phyloP scores from a whole-genome alignment of 2,888 invertebrate species.

The Dryadula phaetusa region DNA sequence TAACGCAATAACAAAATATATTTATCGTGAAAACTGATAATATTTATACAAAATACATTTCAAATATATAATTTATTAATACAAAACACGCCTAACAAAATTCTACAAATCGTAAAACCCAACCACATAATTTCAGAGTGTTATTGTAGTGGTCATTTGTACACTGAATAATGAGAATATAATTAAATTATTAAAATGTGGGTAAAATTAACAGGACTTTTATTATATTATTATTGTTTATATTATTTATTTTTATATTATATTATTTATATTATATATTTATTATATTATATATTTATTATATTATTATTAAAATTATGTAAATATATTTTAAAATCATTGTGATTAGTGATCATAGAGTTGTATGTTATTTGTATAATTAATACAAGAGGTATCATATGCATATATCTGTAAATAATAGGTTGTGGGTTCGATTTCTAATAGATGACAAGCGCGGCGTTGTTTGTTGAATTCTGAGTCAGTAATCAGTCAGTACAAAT shows the following conservation, averaged over 20 bases:
- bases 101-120: background rate
- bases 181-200: slow-evolving; percentile 28
- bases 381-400: too few relatives aligned
- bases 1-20: background rate
- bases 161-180: slow-evolving; percentile 27
- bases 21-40: background rate
- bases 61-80: background rate
- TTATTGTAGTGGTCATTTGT: slow-evolving; percentile 19
- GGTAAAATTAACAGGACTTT: slow-evolving; percentile 7
- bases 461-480: too few relatives aligned
- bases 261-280: too few relatives aligned
- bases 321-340: background rate
- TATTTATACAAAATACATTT: background rate
- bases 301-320: too few relatives aligned
- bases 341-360: too few relatives aligned
- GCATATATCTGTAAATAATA: background rate
- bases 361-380: too few relatives aligned
- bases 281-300: too few relatives aligned
- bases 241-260: too few relatives aligned
- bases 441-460: too few relatives aligned
- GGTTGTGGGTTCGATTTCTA: background rate
- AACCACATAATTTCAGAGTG: slow-evolving; percentile 24
- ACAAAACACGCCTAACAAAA: slow-evolving; percentile 18
- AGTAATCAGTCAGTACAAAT: too few relatives aligned
- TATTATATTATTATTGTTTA: background rate